Conservation (phyloP, 2,113 vertebrate species). For the Cervus canadensis region DNA sequence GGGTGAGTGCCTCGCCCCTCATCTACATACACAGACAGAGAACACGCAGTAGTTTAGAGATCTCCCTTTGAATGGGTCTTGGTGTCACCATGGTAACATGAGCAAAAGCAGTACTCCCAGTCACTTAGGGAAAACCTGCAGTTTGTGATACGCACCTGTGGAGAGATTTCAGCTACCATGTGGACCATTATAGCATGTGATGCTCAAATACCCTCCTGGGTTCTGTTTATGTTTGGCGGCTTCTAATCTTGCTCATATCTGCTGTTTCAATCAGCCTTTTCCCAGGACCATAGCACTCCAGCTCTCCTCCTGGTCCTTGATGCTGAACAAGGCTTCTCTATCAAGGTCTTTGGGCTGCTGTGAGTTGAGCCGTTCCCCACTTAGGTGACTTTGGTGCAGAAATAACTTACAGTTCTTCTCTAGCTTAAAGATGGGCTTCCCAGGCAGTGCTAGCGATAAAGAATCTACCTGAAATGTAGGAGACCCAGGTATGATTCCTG, state of each 20-base stretch:
- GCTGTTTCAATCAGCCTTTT: not conserved
- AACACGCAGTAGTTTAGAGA: not conserved
- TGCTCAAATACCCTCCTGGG: not conserved
- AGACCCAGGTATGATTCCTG: not conserved
- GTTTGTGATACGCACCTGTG: not conserved
- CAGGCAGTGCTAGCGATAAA: not conserved
- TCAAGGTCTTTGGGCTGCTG: not conserved
- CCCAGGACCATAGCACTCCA: not conserved
- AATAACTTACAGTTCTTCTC: not conserved
- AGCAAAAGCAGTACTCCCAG: constrained; percentile 47
- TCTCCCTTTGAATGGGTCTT: constrained; percentile 39
- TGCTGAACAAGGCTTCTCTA: not conserved
- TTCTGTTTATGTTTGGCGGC: not conserved
- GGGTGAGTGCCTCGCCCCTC: not conserved
- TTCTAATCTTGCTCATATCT: not conserved
- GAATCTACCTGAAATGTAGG: not conserved
- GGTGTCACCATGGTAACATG: constrained; percentile 78
- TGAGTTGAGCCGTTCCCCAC: not conserved
- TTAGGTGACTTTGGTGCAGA: not conserved
- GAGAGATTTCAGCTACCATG: not conserved
- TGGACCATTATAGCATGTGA: not conserved
- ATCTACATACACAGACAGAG: not conserved
- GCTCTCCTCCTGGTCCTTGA: not conserved
- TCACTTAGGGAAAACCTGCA: not conserved
- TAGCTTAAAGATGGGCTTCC: not conserved